Percentiles rank a stretch among this genome's conserved stretches.
Conservation (phyloP, 1,140 invertebrate species). For the Stenopsyche tienmushanensis region DNA sequence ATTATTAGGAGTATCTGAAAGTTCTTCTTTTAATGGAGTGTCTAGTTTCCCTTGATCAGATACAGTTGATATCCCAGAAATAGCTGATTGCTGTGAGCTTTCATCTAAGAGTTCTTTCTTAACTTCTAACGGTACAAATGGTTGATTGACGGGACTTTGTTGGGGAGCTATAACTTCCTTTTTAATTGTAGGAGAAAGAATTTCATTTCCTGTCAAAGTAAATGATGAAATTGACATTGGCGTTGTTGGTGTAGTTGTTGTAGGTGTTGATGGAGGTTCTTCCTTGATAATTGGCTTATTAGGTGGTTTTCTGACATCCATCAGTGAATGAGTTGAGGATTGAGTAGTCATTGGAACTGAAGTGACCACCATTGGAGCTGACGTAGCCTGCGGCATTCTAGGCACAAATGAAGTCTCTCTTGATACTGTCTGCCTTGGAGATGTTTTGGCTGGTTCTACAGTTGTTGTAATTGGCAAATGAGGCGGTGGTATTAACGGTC, state of each 20-base stretch:
- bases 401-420: constrained; percentile 60
- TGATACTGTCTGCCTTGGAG: constrained; percentile 50
- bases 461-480: constrained; percentile 55
- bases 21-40: constrained; percentile 59
- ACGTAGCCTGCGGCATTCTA: constrained; percentile 44
- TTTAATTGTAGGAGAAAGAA: constrained; percentile 47
- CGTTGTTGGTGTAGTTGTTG: constrained; percentile 42
- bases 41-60: constrained; percentile 61
- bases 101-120: constrained; percentile 64
- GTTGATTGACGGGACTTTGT: constrained; percentile 55
- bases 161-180: constrained; percentile 56
- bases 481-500: constrained; percentile 66
- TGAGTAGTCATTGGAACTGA: constrained; percentile 44
- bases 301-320: constrained; percentile 53
- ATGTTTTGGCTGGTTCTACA: constrained; percentile 58
- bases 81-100: constrained; percentile 59
- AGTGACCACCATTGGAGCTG: constrained; percentile 42
- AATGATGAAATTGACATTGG: constrained; percentile 39
- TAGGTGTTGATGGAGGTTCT: constrained; percentile 42
- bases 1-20: constrained; percentile 45
- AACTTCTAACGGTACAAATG: constrained; percentile 57
- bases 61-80: constrained; percentile 56
- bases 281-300: constrained; percentile 43
- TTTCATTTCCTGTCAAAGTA: constrained; percentile 33
- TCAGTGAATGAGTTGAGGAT: constrained; percentile 53